These are phyloP conservation scores for Eristalis tenax DNA, from an alignment of 2,888 invertebrate species.

Conservation along the genomic window DNA sequence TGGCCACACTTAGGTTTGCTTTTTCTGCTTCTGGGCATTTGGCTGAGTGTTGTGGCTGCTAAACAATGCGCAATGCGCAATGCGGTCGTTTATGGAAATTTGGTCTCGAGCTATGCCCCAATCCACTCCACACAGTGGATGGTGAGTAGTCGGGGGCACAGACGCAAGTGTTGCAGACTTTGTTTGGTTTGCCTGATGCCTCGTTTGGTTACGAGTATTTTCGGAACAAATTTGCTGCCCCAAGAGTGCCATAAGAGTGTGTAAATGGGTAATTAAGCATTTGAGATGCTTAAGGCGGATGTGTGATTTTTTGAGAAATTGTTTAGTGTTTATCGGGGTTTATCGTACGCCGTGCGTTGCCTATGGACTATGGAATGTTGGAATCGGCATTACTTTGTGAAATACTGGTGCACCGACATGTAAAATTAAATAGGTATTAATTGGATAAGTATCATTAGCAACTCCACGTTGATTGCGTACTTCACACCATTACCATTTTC, in stretches of 20 bases:
- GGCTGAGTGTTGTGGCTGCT: neutral
- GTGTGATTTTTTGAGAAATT: neutral
- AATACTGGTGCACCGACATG: neutral
- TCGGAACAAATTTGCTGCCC: neutral
- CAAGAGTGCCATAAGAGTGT: neutral
- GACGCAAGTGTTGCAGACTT: neutral
- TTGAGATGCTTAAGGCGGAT: neutral
- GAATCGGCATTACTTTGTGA: neutral
- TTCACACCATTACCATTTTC: too few relatives aligned
- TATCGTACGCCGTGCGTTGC: neutral
- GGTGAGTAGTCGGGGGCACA: neutral
- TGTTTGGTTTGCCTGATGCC: neutral
- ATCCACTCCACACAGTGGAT: neutral
- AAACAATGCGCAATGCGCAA: slow-evolving; percentile 22
- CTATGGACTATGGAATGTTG: neutral
- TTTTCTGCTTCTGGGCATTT: slow-evolving; percentile 23
- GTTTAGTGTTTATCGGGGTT: neutral
- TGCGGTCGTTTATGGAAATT: slow-evolving; percentile 36
- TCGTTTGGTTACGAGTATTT: neutral
- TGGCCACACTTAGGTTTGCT: slow-evolving; percentile 8
- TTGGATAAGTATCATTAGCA: neutral
- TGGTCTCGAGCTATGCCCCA: slow-evolving; percentile 11
- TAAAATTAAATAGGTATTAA: neutral
- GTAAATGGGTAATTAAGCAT: slow-evolving; percentile 32
- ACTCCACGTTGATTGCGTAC: too few relatives aligned